These are phyloP conservation scores for Mellilla xanthometata DNA, from an alignment of 2,888 invertebrate species.

Conservation along the genomic window DNA sequence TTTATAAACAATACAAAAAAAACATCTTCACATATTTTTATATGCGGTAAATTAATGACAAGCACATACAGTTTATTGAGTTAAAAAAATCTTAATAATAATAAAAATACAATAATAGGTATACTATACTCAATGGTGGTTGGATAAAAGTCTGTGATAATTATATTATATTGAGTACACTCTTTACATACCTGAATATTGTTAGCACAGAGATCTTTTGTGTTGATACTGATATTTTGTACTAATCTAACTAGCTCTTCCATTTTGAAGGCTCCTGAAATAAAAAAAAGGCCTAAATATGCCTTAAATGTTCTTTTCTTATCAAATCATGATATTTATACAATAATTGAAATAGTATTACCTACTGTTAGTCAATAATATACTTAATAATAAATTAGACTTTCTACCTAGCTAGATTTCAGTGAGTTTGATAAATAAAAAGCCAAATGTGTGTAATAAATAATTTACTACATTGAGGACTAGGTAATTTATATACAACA, in stretches of 20 bases:
- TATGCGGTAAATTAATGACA: no score
- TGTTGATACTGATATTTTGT: slow-evolving; percentile 21
- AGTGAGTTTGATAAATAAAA: slow-evolving; percentile 43
- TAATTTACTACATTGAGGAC: slow-evolving; percentile 68
- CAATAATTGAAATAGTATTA: not conserved
- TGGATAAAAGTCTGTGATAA: no score
- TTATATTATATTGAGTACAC: no score
- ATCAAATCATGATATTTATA: no score
- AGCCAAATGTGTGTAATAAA: slow-evolving; percentile 46
- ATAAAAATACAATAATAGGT: no score
- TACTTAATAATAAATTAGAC: not conserved
- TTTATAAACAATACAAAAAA: no score
- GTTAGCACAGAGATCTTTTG: slow-evolving; percentile 26
- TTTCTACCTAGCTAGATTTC: not conserved
- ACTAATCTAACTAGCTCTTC: slow-evolving; percentile 33
- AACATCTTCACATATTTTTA: no score
- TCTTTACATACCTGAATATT: slow-evolving; percentile 52
- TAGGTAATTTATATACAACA: slow-evolving; percentile 61
- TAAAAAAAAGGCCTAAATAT: slow-evolving; percentile 9
- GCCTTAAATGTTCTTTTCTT: slow-evolving; percentile 13
- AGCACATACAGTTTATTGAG: no score
- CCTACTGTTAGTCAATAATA: not conserved
- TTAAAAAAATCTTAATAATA: no score
- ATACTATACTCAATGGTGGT: no score
- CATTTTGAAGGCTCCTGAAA: slow-evolving; percentile 46